Conservation (phyloP, 1,140 invertebrate species). For the Drosophila setifemur region DNA sequence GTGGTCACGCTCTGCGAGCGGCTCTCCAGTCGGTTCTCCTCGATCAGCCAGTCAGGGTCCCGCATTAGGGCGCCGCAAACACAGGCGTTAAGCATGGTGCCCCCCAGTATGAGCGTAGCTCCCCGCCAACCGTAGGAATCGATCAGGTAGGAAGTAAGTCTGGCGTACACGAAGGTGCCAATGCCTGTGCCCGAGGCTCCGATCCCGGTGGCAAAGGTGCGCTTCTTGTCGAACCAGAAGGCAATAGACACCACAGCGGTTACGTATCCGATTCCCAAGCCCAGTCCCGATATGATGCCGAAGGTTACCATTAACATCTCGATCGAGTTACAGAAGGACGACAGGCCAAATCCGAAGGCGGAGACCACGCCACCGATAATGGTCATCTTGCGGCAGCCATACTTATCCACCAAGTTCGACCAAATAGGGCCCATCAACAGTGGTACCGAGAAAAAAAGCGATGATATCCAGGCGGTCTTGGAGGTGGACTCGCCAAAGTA, state of each 20-base stretch:
- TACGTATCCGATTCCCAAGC: constrained; percentile 93
- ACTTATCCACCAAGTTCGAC: constrained; percentile 93
- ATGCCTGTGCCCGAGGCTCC: constrained; percentile 95
- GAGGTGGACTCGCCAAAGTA: constrained; percentile 92
- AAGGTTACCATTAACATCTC: constrained; percentile 93
- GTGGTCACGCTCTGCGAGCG: constrained; percentile 81
- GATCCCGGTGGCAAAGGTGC: constrained; percentile 94
- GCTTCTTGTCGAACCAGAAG: constrained; percentile 97
- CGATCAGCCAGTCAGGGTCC: constrained; percentile 90
- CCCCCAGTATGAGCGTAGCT: constrained; percentile 91
- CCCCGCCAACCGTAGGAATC: constrained; percentile 93
- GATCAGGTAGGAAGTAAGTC: constrained; percentile 90
- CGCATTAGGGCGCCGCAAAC: constrained; percentile 94
- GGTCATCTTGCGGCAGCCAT: constrained; percentile 92
- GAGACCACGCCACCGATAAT: constrained; percentile 91
- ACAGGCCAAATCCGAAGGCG: constrained; percentile 90
- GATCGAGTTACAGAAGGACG: constrained; percentile 88
- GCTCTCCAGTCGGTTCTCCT: constrained; percentile 84
- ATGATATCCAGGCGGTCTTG: constrained; percentile 94
- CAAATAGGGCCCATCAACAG: constrained; percentile 88
- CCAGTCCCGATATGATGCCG: constrained; percentile 92
- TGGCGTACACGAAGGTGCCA: constrained; percentile 89
- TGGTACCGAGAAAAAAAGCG: constrained; percentile 94
- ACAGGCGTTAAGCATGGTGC: constrained; percentile 93
- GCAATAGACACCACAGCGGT: constrained; percentile 96